phyloP scores from a whole-genome alignment of 2,888 invertebrate species.

The Pyralis farinalis region DNA sequence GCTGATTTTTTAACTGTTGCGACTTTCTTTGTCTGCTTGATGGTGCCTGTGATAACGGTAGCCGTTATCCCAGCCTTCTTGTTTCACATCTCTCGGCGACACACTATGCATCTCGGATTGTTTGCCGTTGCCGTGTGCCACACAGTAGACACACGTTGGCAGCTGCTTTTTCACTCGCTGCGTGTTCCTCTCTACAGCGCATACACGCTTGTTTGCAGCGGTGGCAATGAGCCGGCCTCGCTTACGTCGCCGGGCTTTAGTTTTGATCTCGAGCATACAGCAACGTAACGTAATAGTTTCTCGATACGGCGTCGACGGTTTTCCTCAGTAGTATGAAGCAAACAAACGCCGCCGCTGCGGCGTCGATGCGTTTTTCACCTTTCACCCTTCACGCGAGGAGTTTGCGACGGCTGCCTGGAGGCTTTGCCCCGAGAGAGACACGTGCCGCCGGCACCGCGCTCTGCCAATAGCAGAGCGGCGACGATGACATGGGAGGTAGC shows the following conservation, averaged over 20 bases:
- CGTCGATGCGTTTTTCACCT: no score
- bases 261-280: constrained; percentile 20
- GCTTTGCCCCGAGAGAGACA: no score
- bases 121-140: constrained; percentile 10
- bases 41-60: no score
- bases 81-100: background rate
- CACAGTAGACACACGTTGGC: constrained; percentile 14
- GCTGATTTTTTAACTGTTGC: no score
- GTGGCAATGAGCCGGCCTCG: no score
- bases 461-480: no score
- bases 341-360: no score
- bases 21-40: no score
- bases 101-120: constrained; percentile 5
- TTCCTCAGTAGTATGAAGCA: constrained; percentile 14
- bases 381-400: no score
- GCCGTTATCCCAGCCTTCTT: background rate
- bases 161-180: constrained; percentile 9
- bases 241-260: constrained; percentile 16
- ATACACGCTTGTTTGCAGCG: constrained; percentile 16
- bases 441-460: no score
- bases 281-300: constrained; percentile 15
- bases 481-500: no score
- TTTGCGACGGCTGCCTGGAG: no score
- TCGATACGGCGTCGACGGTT: constrained; percentile 10
- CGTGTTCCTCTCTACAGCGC: constrained; percentile 13